phyloP scores from a whole-genome alignment of 37 sponge, comb jelly and placozoan genomes.

The Diacarnus erythraeanus region DNA sequence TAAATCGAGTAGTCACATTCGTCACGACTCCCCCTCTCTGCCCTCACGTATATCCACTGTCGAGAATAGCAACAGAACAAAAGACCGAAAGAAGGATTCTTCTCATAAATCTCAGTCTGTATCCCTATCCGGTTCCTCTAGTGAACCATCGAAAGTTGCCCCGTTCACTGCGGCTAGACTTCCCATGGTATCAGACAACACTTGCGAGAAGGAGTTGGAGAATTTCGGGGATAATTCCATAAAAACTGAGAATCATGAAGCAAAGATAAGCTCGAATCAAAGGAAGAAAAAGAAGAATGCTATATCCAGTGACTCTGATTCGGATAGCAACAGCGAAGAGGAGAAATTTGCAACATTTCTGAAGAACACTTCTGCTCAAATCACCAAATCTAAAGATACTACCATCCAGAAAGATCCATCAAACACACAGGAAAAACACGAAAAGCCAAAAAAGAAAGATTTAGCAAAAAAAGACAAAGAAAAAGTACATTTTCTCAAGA shows the following conservation, averaged over 20 bases:
- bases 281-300: neutral
- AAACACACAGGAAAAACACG: neutral
- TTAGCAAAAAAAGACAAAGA: neutral
- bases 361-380: neutral
- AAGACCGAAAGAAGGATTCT: neutral
- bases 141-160: neutral
- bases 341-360: conserved; percentile 8
- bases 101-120: neutral
- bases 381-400: neutral
- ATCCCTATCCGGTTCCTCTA: neutral
- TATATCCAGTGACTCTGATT: conserved; percentile 5
- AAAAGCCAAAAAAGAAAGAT: conserved; percentile 1
- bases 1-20: too few relatives aligned
- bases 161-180: neutral
- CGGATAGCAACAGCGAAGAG: neutral
- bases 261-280: neutral
- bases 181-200: neutral
- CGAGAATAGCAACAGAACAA: too few relatives aligned
- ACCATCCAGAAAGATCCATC: neutral
- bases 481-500: neutral
- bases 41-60: too few relatives aligned
- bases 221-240: neutral
- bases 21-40: too few relatives aligned
- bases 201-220: neutral
- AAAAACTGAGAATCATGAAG: neutral